Evolutionary conservation across 30 jellyfish, hydroid and myxozoan genomes (phyloP).

Genomic region (Catostylus mosaicus): DNA sequence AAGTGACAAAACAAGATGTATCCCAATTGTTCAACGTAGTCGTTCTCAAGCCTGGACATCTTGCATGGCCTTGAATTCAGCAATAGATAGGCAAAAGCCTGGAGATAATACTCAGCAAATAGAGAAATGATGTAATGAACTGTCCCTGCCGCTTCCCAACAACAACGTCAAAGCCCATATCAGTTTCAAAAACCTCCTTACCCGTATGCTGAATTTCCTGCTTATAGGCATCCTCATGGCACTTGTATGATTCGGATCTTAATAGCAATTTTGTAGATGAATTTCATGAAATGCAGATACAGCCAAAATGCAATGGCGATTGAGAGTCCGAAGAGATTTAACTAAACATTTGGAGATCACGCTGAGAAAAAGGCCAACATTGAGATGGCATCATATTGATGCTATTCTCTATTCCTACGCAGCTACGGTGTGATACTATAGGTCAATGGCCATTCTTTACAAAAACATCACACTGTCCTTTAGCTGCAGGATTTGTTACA

Average conservation of each 20-base stretch:
- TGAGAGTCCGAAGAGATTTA: background rate
- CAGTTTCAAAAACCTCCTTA: background rate
- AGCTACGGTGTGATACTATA: background rate
- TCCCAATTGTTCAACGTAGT: too few species aligned
- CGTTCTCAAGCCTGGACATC: too few species aligned
- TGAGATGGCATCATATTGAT: background rate
- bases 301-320: background rate
- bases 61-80: too few species aligned
- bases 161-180: too few species aligned
- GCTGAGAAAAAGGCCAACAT: background rate
- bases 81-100: too few species aligned
- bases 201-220: background rate
- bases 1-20: too few species aligned
- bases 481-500: background rate
- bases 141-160: too few species aligned
- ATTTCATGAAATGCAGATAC: too few species aligned
- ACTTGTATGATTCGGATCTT: too few species aligned
- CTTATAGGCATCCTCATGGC: background rate
- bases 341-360: background rate
- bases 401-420: background rate
- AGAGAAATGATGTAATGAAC: too few species aligned
- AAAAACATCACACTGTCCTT: background rate
- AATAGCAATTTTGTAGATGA: too few species aligned
- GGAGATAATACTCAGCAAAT: too few species aligned
- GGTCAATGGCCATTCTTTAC: background rate